Evolutionary conservation across 2,797 vertebrate species (phyloP).

Genomic region (Lacerta agilis): DNA sequence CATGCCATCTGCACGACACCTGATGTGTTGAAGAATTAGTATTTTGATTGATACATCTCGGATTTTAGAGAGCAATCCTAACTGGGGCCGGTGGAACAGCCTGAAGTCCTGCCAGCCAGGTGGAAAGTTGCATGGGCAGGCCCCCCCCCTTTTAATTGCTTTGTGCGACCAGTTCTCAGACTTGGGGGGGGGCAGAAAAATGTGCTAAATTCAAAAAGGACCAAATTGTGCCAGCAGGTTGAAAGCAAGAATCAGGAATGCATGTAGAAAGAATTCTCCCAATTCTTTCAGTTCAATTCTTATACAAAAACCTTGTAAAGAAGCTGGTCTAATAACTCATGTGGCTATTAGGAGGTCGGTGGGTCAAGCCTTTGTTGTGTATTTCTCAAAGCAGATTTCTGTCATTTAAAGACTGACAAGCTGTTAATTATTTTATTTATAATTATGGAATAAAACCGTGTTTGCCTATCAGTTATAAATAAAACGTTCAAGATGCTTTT

Average conservation of each 20-base stretch:
- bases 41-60: not conserved
- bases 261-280: no score
- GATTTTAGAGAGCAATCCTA: not conserved
- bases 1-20: not conserved
- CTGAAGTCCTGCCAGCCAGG: no score
- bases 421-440: conserved; percentile 58
- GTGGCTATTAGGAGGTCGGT: conserved; percentile 28
- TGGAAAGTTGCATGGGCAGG: no score
- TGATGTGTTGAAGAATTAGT: not conserved
- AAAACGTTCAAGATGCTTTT: conserved; percentile 49
- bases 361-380: conserved; percentile 11
- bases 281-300: not conserved
- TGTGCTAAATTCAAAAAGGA: no score
- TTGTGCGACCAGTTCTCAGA: no score
- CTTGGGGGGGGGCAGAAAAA: no score
- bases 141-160: no score
- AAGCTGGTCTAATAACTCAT: conserved; percentile 38
- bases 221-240: no score
- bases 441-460: conserved; percentile 54
- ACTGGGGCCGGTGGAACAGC: no score
- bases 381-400: conserved; percentile 16
- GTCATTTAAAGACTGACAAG: conserved; percentile 47
- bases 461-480: conserved; percentile 56
- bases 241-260: no score
- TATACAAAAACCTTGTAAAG: conserved; percentile 39